Conservation (phyloP, 2,797 vertebrate species). For the Cyprinella venusta region DNA sequence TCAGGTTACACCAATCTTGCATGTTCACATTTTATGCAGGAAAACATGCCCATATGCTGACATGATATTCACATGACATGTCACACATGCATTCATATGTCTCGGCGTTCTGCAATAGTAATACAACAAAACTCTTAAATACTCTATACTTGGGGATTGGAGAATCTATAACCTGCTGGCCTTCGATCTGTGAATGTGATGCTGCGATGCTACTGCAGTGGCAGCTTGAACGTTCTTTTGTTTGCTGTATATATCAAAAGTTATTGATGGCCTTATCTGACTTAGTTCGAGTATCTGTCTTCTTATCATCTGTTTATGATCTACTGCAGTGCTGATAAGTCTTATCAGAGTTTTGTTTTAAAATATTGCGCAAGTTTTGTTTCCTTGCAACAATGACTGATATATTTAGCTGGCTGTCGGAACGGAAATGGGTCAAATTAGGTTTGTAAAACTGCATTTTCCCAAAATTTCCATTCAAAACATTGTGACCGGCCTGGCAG, state of each 20-base stretch:
- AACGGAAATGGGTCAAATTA: slow-evolving; percentile 12
- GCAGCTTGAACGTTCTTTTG: not conserved
- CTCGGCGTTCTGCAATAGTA: not conserved
- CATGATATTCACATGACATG: not conserved
- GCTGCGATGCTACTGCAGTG: not conserved
- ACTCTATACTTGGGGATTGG: not conserved
- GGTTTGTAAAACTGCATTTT: not conserved
- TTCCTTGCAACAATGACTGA: not conserved
- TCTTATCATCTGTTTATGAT: slow-evolving; percentile 8
- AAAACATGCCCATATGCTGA: not conserved
- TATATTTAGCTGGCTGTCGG: not conserved
- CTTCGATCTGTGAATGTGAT: slow-evolving; percentile 9
- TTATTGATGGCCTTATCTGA: not conserved
- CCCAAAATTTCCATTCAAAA: not conserved
- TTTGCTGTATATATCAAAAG: not conserved
- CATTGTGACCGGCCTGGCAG: too few relatives aligned
- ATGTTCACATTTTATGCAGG: slow-evolving; percentile 8
- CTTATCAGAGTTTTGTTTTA: not conserved
- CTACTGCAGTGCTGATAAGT: not conserved
- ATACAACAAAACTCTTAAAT: not conserved
- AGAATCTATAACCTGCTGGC: not conserved
- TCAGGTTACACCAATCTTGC: not conserved
- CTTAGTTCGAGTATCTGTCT: not conserved
- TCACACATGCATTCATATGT: not conserved
- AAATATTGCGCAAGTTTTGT: not conserved